Evolutionary conservation across 1,140 invertebrate species (phyloP).

Genomic region (Leptopilina boulardi): DNA sequence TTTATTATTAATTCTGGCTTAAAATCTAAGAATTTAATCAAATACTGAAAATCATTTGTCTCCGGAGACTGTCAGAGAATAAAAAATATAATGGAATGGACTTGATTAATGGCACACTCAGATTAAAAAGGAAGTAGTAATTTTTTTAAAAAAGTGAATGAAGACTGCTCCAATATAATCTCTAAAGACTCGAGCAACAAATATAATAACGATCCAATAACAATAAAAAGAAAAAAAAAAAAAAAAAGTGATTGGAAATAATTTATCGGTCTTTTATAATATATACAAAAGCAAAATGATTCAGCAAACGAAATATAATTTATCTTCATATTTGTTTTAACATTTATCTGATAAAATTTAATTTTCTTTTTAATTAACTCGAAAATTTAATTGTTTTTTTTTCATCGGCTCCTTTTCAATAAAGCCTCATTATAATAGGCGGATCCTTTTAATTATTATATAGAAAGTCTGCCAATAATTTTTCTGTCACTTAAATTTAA

Average conservation of each 20-base stretch:
- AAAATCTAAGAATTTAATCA: conserved; percentile 30
- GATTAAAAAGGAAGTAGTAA: background rate
- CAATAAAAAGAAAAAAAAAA: background rate
- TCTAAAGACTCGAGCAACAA: background rate
- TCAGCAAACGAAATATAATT: too few species aligned
- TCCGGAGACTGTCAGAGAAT: background rate
- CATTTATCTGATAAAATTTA: background rate
- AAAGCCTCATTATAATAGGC: background rate
- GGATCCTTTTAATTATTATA: background rate
- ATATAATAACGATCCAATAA: background rate
- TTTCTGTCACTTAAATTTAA: background rate
- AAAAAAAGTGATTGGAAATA: too few species aligned
- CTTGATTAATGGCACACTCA: background rate
- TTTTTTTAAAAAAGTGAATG: background rate
- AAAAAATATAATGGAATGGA: conserved; percentile 5
- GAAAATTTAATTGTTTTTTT: background rate
- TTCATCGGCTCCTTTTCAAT: background rate
- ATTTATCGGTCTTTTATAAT: too few species aligned
- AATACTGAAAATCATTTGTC: conserved; percentile 31
- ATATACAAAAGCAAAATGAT: too few species aligned
- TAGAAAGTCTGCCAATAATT: background rate
- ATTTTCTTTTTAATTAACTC: background rate
- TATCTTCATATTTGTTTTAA: background rate
- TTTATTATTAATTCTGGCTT: background rate
- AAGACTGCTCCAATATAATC: background rate